Conservation (phyloP, 2,113 vertebrate genomes). For the Paradoxurus hermaphroditus region DNA sequence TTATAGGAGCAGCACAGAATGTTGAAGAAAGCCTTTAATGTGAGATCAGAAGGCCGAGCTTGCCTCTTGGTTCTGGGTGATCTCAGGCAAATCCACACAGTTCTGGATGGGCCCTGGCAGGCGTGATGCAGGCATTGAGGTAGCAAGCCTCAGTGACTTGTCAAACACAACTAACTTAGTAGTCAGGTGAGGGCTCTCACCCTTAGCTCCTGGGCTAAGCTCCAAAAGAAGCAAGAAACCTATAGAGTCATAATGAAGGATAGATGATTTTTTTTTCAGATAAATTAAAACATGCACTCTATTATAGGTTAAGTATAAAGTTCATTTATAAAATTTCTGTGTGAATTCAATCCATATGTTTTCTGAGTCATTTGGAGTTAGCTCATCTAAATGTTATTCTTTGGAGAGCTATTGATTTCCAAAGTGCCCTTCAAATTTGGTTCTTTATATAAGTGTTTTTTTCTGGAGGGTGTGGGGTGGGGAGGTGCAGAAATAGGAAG, state of each 20-base stretch:
- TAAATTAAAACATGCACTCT: neutral
- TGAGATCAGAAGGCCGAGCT: neutral
- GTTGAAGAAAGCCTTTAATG: neutral
- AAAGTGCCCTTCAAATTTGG: neutral
- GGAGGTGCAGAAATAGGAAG: neutral
- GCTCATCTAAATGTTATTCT: neutral
- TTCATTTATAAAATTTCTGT: neutral
- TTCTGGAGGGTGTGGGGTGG: neutral
- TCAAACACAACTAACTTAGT: neutral
- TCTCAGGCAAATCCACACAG: neutral
- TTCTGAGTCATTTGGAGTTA: slow-evolving; percentile 6
- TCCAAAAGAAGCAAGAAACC: neutral
- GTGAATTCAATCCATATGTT: slow-evolving; percentile 27
- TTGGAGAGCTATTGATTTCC: slow-evolving; percentile 7
- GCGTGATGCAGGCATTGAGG: neutral
- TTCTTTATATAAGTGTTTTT: neutral
- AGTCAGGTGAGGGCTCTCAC: neutral
- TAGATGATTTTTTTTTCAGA: neutral
- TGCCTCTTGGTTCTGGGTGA: neutral
- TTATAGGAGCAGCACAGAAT: neutral
- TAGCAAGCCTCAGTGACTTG: neutral
- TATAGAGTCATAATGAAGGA: neutral
- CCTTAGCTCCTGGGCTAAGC: neutral
- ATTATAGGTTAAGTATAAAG: neutral
- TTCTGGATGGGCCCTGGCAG: neutral